Base-by-base conservation (phyloP, 1,140 invertebrate species). In the Musca vetustissima region DNA sequence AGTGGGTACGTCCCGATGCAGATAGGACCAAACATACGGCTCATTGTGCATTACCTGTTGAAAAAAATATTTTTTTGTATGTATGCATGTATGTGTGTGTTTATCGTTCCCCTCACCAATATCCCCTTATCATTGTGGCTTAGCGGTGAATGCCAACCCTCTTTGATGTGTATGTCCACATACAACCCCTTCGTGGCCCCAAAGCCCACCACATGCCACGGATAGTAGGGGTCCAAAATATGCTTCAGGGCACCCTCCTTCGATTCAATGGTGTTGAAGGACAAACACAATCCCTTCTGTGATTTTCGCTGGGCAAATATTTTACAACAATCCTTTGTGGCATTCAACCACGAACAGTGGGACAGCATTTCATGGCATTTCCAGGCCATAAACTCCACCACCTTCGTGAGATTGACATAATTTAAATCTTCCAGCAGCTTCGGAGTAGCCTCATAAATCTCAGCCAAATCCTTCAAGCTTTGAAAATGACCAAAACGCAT, bases 201-300 rank as follows among this genome's bases (percentile, higher is more conserved):
- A 24, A 17, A 15, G 19, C n/a, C 3, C 13, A n/a, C 32, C 8
- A 13, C 22, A 50, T 15, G 64, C 64, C 52, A 70, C 9, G 69
- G 69, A 64, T 64, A 70, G 19, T 66, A 59, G 19, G 36, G 14
- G 22, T 70, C 69, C 13, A 49, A 43, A 0, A 71, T 57, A 47
- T 78, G 73, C 73, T 72, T 78, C 11, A 72, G 71, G 17, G 68
- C 68, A 4, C 73, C 75, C 13, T 75, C 73, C 11, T 74, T 76
- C 14, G 84, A 82, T 67, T 85, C 83, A 61, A 82, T 67, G 0
- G 85, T 81, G 73, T 88, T 88, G 69, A 88, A 88, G 21, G 82
- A 78, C 72, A 85, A 86, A 68, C 87, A 88, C 25, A 85, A 81
- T 0, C 87, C 87, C 67, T 80, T 83, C 76, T 87, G 85, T n/a